These are phyloP conservation scores for Papilio protenor DNA, from an alignment of 2,888 invertebrate species.

Conservation along the genomic window DNA sequence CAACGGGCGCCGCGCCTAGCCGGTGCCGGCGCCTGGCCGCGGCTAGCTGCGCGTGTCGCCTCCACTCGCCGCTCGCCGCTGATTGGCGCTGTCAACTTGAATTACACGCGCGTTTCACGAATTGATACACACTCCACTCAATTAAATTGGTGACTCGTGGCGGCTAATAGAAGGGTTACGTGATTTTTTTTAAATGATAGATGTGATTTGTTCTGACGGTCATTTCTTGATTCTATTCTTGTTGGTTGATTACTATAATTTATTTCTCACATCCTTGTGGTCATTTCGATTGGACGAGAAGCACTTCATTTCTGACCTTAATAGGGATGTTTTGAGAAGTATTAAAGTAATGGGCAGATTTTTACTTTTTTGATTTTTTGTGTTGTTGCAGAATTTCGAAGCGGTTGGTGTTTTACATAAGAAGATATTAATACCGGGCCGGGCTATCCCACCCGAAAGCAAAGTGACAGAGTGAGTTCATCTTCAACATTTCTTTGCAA, in stretches of 20 bases:
- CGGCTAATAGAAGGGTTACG: constrained; percentile 33
- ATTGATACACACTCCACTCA: constrained; percentile 44
- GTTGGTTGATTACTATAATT: neutral
- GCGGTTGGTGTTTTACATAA: constrained; percentile 68
- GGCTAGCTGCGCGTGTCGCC: constrained; percentile 46
- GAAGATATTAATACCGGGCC: constrained; percentile 77
- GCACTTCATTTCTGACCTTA: neutral
- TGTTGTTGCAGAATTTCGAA: constrained; percentile 72
- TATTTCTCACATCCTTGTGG: constrained; percentile 8
- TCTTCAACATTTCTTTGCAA: constrained; percentile 21
- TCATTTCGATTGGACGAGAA: too few species aligned
- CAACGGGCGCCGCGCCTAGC: constrained; percentile 26
- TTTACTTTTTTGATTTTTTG: constrained; percentile 30
- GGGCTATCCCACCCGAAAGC: constrained; percentile 69
- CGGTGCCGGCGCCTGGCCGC: constrained; percentile 43
- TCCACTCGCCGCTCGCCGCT: constrained; percentile 25
- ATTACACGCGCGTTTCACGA: constrained; percentile 46
- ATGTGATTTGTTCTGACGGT: constrained; percentile 23
- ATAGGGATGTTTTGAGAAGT: constrained; percentile 16
- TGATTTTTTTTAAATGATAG: constrained; percentile 39
- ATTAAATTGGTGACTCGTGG: constrained; percentile 42
- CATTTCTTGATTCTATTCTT: constrained; percentile 1
- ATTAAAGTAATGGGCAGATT: neutral
- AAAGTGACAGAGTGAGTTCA: constrained; percentile 73
- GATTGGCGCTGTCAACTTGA: constrained; percentile 46